Conservation (phyloP, 2,797 vertebrate species). For the Phrynocephalus guinanensis region DNA sequence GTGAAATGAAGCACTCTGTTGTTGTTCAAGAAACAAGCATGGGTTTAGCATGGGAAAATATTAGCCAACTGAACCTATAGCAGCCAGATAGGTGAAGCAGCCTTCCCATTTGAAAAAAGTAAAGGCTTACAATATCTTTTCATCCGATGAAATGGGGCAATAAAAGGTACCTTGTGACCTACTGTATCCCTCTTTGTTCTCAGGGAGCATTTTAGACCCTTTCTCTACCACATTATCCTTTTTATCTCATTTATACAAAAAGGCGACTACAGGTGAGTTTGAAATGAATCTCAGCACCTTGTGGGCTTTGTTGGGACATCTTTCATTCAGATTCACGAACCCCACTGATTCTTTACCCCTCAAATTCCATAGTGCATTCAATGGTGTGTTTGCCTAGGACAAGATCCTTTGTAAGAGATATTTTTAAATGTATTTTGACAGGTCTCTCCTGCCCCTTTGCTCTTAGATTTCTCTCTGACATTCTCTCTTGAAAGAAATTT, state of each 20-base stretch:
- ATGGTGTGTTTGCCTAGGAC: slow-evolving; percentile 50
- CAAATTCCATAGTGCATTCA: background rate
- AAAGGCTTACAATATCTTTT: too few relatives aligned
- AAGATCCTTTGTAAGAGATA: slow-evolving; percentile 41
- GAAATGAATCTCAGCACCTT: slow-evolving; percentile 47
- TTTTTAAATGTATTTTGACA: slow-evolving; percentile 57
- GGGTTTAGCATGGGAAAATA: background rate
- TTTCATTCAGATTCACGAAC: slow-evolving; percentile 43
- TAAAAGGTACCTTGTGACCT: too few relatives aligned
- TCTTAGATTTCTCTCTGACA: slow-evolving; percentile 11
- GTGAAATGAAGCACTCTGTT: background rate
- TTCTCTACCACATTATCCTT: too few relatives aligned
- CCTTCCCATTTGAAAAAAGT: too few relatives aligned
- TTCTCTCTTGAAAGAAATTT: slow-evolving; percentile 30
- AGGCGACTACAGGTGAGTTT: slow-evolving; percentile 20
- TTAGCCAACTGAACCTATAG: too few relatives aligned
- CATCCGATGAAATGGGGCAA: too few relatives aligned
- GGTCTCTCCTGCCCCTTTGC: slow-evolving; percentile 23
- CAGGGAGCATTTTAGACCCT: too few relatives aligned
- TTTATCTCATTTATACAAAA: too few relatives aligned
- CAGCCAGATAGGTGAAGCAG: too few relatives aligned
- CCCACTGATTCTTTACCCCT: slow-evolving; percentile 40
- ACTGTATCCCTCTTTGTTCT: too few relatives aligned
- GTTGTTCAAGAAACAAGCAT: background rate
- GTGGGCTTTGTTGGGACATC: slow-evolving; percentile 22